phyloP scores from a whole-genome alignment of 2,888 invertebrate species.

The Zaprionus lineosus region DNA sequence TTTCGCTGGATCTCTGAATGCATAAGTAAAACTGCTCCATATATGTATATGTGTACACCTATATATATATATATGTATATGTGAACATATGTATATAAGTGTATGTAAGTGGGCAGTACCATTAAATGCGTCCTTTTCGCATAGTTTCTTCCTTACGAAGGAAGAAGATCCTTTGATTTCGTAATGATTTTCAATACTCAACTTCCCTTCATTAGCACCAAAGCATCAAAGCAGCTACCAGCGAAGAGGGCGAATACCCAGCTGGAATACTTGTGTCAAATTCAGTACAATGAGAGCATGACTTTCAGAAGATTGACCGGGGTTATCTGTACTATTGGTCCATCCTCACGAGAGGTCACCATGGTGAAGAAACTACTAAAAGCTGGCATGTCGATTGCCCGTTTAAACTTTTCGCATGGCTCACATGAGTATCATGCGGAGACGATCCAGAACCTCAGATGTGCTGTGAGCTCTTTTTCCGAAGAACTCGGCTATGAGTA shows the following conservation, averaged over 20 bases:
- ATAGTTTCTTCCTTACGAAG: too few relatives aligned
- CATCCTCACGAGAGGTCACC: conserved; percentile 90
- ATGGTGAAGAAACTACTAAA: conserved; percentile 95
- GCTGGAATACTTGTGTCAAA: conserved; percentile 18
- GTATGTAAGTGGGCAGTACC: too few relatives aligned
- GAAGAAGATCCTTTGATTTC: too few relatives aligned
- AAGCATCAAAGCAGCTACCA: too few relatives aligned
- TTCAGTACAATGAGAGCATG: conserved; percentile 22
- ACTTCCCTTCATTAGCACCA: too few relatives aligned
- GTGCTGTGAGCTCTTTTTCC: conserved; percentile 90
- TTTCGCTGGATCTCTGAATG: too few relatives aligned
- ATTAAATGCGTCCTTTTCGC: too few relatives aligned
- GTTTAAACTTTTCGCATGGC: conserved; percentile 97
- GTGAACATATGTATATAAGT: not conserved
- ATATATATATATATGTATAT: not conserved
- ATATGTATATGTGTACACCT: not conserved
- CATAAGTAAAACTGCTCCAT: too few relatives aligned
- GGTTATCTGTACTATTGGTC: conserved; percentile 98
- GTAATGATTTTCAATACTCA: too few relatives aligned
- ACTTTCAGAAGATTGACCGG: conserved; percentile 88
- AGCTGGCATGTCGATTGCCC: conserved; percentile 97
- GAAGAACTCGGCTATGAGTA: conserved; percentile 87
- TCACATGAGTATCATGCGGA: conserved; percentile 96
- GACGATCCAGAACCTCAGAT: conserved; percentile 94
- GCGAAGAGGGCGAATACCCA: not conserved